A percentile compares a stretch with the other conserved stretches of the same genome.
Evolutionary conservation across 2,113 vertebrate species (phyloP).

Genomic region (Acanthochromis polyacanthus): DNA sequence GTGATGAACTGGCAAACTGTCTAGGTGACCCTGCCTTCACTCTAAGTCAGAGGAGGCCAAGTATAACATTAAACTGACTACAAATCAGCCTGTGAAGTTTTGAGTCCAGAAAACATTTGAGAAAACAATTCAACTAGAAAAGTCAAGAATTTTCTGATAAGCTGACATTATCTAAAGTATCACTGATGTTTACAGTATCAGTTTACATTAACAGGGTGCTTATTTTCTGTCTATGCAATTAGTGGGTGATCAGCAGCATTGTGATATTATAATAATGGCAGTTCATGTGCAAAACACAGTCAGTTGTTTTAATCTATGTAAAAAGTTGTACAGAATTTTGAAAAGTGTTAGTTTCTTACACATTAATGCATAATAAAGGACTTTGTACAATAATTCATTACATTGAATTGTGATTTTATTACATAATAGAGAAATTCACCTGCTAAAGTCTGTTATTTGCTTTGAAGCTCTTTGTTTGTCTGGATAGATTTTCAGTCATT

Average conservation of each 20-base stretch:
- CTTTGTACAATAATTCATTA: conserved; percentile 65
- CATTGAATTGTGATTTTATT: neutral
- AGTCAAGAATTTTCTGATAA: conserved; percentile 19
- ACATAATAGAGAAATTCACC: neutral
- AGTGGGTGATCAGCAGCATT: conserved; percentile 67
- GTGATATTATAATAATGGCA: conserved; percentile 54
- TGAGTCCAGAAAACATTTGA: conserved; percentile 21
- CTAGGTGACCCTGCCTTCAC: no score
- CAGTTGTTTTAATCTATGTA: conserved; percentile 52
- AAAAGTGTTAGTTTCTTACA: conserved; percentile 66
- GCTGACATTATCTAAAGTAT: conserved; percentile 15
- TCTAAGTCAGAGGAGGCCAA: no score
- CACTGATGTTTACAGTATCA: conserved; percentile 58
- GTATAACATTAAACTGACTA: conserved; percentile 49
- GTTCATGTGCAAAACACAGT: conserved; percentile 56
- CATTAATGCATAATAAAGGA: conserved; percentile 77
- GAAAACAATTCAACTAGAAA: conserved; percentile 5
- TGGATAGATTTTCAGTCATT: no score
- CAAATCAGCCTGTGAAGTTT: conserved; percentile 36
- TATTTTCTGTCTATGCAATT: conserved; percentile 84
- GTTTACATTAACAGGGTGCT: conserved; percentile 76
- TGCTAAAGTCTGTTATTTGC: neutral
- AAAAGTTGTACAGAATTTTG: conserved; percentile 65
- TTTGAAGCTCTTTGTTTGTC: neutral
- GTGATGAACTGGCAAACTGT: no score